Base-by-base conservation (phyloP, 1,140 invertebrate species). In the Archivesica marissinica region DNA sequence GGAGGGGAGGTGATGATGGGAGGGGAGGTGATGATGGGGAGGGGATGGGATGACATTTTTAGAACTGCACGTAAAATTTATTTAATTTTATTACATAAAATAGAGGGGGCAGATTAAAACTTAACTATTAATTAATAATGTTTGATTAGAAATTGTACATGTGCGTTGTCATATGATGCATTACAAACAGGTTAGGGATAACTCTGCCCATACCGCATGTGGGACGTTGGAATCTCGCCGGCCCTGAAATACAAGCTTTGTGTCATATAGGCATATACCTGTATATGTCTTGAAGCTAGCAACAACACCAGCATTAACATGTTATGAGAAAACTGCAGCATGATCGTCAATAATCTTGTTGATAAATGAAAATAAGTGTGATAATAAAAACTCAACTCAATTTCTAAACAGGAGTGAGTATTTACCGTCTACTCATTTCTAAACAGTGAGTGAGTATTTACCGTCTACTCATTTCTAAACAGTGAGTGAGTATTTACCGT, bases 141-240 rank as follows among this genome's bases (percentile, higher is more conserved):
- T n/a, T n/a, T n/a, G n/a, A n/a, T n/a, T n/a, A n/a, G n/a, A n/a
- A n/a, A n/a, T n/a, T n/a, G n/a, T n/a, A n/a, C n/a, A n/a, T n/a
- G n/a, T n/a, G n/a, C n/a, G 33, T 30, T 35, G 59, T 64, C 59
- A 64, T 7, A 64, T 13, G 38, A 64, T 64, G 11, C 59, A 35
- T 64, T 64, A 64, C 59, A 64, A 64, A 64, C 59, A 20, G 30
- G 59, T 64, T 35, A 64, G 59, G 59, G 59, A n/a, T 35, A 33
- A 64, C 28, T 59, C 54, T 64, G 59, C 59, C 30, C 59, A 64
- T 64, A 64, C 59, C 59, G 59, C 38, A 2, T 33, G 59, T 28
- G 30, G 2, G 59, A 35, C 25, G 38, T 28, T 17, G 9, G 59
- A 64, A 64, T 20, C 23, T 64, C 59, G 28, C 13, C 59, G 28